phyloP scores from a whole-genome alignment of 2,113 vertebrate genomes.

The Hippocampus zosterae region DNA sequence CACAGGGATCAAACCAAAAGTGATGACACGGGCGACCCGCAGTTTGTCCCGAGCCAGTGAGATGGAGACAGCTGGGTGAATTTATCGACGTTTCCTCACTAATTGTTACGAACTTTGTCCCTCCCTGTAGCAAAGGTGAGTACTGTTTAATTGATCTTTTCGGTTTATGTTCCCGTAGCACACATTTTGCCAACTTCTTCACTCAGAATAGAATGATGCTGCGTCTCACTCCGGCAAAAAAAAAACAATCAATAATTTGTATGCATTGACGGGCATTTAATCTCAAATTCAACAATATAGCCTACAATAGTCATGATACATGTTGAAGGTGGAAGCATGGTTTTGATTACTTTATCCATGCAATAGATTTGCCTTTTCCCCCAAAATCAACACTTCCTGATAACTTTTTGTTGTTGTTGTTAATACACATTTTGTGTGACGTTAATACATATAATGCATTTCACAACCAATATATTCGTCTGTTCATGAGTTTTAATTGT shows the following conservation, averaged over 20 bases:
- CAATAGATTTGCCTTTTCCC: background rate
- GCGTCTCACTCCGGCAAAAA: background rate
- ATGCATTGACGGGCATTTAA: background rate
- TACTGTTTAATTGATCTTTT: background rate
- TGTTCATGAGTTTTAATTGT: background rate
- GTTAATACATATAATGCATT: background rate
- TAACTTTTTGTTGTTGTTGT: background rate
- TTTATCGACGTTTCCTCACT: background rate
- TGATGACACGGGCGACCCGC: conserved; percentile 50
- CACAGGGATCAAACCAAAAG: conserved; percentile 38
- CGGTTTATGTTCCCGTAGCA: conserved; percentile 4
- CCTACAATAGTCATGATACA: background rate
- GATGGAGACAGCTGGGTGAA: conserved; percentile 31
- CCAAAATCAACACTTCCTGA: background rate
- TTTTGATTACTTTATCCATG: background rate
- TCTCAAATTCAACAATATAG: background rate
- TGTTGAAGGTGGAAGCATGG: background rate
- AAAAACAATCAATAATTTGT: background rate
- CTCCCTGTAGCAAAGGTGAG: conserved; percentile 33
- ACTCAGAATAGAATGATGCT: conserved; percentile 24
- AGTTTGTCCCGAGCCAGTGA: conserved; percentile 36
- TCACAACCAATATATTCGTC: background rate
- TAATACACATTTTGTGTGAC: background rate
- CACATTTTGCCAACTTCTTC: background rate
- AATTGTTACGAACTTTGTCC: background rate